These are phyloP conservation scores for Toxonevra muliebris DNA, from an alignment of 2,888 invertebrate genomes.

Conservation along the genomic window DNA sequence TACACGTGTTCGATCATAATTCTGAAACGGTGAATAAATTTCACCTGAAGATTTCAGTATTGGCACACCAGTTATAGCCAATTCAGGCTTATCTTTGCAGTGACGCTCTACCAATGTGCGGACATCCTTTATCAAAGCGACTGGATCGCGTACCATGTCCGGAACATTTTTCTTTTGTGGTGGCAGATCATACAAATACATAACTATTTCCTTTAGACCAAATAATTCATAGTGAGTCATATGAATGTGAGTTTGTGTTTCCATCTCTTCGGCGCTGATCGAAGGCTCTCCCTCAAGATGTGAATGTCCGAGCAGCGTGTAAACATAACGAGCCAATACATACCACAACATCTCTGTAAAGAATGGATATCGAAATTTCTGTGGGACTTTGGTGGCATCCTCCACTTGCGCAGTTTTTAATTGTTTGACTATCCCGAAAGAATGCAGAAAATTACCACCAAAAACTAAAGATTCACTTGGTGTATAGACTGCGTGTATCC, in stretches of 20 bases:
- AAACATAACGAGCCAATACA: slow-evolving; percentile 91
- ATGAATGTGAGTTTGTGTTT: slow-evolving; percentile 71
- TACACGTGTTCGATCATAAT: slow-evolving; percentile 58
- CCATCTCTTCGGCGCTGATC: slow-evolving; percentile 56
- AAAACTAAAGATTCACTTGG: slow-evolving; percentile 96
- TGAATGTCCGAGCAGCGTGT: slow-evolving; percentile 83
- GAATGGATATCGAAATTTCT: slow-evolving; percentile 97
- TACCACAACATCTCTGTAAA: slow-evolving; percentile 99
- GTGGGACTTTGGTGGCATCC: slow-evolving; percentile 93
- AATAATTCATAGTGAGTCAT: slow-evolving; percentile 83
- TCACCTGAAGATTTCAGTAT: slow-evolving; percentile 69
- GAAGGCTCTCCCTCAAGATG: slow-evolving; percentile 71
- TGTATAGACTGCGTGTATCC: slow-evolving; percentile 99
- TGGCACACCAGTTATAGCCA: slow-evolving; percentile 85
- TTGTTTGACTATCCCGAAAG: slow-evolving; percentile 95
- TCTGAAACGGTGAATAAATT: slow-evolving; percentile 45
- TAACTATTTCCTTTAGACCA: slow-evolving; percentile 87
- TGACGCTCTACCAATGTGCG: slow-evolving; percentile 89
- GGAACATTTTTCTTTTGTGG: slow-evolving; percentile 92
- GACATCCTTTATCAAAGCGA: slow-evolving; percentile 88
- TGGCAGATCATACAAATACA: slow-evolving; percentile 90
- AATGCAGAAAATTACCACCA: slow-evolving; percentile 97
- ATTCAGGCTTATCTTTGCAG: slow-evolving; percentile 82
- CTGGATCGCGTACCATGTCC: slow-evolving; percentile 87
- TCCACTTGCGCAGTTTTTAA: slow-evolving; percentile 95